These are phyloP conservation scores for Pecten maximus DNA, from an alignment of 2,888 invertebrate species.

Conservation along the genomic window DNA sequence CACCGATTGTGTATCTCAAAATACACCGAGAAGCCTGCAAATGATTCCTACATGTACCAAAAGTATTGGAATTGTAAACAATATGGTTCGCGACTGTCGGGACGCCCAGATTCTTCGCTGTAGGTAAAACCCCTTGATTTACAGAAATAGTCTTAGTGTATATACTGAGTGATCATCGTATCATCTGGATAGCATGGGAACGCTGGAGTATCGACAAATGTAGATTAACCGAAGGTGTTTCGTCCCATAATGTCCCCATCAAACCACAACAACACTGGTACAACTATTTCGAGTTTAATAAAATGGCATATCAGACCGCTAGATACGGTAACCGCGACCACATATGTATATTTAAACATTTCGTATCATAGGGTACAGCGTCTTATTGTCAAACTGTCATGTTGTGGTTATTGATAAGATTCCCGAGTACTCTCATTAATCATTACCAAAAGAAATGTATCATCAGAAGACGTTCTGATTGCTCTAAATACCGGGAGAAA, in stretches of 20 bases:
- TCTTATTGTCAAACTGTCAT: constrained; percentile 15
- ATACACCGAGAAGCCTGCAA: neutral
- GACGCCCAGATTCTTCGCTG: neutral
- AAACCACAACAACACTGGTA: neutral
- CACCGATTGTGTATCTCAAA: neutral
- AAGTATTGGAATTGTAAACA: neutral
- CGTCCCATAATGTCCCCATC: neutral
- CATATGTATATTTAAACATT: neutral
- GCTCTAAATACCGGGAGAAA: constrained; percentile 1
- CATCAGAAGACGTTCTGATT: neutral
- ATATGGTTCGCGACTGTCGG: neutral
- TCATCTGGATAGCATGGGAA: neutral
- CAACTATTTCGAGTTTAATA: neutral
- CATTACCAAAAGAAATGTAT: neutral
- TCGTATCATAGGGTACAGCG: neutral
- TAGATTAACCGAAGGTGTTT: neutral
- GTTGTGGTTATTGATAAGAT: neutral
- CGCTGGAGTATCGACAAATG: neutral
- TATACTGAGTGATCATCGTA: neutral
- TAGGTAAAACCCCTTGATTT: neutral
- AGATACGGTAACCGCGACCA: neutral
- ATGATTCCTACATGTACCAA: neutral
- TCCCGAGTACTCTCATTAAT: neutral
- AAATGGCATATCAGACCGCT: neutral
- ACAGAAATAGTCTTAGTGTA: constrained; percentile 2